phyloP scores from a whole-genome alignment of 2,797 vertebrate genomes.

The Spheniscus humboldti region DNA sequence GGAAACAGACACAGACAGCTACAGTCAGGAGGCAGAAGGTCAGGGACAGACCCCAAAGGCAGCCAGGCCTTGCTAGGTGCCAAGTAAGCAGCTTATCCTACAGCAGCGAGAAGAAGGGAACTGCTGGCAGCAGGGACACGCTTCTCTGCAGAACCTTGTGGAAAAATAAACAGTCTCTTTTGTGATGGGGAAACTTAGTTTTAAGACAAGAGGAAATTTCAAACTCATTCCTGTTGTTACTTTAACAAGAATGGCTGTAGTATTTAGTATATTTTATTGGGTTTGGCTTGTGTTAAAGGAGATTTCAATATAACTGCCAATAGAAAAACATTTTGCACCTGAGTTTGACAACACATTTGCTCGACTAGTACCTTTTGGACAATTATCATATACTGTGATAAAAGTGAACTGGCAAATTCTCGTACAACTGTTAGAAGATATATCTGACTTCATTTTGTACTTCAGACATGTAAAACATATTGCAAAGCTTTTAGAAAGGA shows the following conservation, averaged over 20 bases:
- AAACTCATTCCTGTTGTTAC: neutral
- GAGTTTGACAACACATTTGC: neutral
- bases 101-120: neutral
- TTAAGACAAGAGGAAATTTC: neutral
- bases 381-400: neutral
- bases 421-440: neutral
- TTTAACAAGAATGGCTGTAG: neutral
- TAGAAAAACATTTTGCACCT: neutral
- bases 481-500: neutral
- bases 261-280: neutral
- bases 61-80: neutral
- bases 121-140: neutral
- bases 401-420: neutral
- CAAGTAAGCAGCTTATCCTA: neutral
- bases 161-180: neutral
- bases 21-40: neutral
- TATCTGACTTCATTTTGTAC: neutral
- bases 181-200: neutral
- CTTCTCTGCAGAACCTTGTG: neutral
- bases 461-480: neutral
- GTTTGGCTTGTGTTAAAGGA: neutral
- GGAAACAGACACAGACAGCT: neutral
- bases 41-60: neutral
- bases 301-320: neutral
- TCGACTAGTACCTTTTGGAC: neutral